A percentile compares a stretch with the other conserved stretches of the same genome.
Conservation (phyloP, 2,797 vertebrate species). For the Schizothorax lantsangensis region DNA sequence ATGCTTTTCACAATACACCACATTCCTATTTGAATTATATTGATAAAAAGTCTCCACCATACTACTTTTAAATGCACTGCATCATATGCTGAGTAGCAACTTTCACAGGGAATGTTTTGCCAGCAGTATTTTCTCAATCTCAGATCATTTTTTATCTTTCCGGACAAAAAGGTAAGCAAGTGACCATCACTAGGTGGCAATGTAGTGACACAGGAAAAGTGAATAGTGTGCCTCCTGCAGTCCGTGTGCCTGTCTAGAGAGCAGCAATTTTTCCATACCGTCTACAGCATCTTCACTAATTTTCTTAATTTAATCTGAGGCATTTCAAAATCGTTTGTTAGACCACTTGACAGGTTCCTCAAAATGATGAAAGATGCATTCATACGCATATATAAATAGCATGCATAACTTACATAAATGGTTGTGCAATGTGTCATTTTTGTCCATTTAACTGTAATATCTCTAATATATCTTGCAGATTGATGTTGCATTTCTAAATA, state of each 20-base stretch:
- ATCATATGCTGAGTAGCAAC: constrained; percentile 49
- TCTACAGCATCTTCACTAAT: constrained; percentile 47
- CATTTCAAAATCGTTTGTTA: constrained; percentile 52
- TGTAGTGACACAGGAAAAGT: constrained; percentile 74
- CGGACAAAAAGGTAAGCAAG: constrained; percentile 46
- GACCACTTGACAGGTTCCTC: constrained; percentile 41
- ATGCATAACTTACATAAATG: constrained; percentile 30
- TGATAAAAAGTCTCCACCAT: constrained; percentile 37
- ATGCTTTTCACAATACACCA: constrained; percentile 30
- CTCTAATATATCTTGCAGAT: neutral
- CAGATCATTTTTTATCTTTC: constrained; percentile 47
- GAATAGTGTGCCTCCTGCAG: constrained; percentile 51
- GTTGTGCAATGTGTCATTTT: constrained; percentile 10
- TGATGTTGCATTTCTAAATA: neutral
- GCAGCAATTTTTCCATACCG: constrained; percentile 14
- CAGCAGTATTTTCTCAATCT: constrained; percentile 60
- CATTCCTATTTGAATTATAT: constrained; percentile 21
- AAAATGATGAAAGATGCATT: constrained; percentile 48
- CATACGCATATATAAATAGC: constrained; percentile 25
- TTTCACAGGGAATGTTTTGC: constrained; percentile 62
- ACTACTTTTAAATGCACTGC: constrained; percentile 21
- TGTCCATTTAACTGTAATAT: neutral
- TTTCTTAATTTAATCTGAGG: constrained; percentile 52
- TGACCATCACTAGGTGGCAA: constrained; percentile 83
- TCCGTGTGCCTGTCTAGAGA: constrained; percentile 29